phyloP scores from a whole-genome alignment of 2,797 vertebrate species.

The Enteromius paludinosus region DNA sequence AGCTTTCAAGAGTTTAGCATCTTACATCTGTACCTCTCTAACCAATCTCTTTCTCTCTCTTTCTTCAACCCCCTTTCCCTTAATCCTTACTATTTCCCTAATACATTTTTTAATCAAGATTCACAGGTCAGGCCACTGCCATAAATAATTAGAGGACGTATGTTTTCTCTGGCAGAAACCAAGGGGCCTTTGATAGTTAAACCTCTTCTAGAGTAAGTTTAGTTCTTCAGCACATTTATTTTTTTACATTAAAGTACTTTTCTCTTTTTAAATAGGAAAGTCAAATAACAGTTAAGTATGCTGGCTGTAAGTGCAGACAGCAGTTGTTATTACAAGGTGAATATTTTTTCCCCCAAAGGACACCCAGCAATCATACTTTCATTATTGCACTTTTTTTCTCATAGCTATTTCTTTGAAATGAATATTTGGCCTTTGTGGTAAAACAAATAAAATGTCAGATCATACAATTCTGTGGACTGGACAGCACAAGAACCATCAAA shows the following conservation, averaged over 20 bases:
- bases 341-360: background rate
- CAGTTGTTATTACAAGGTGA: constrained; percentile 18
- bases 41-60: constrained; percentile 43
- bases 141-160: constrained; percentile 66
- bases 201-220: constrained; percentile 61
- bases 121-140: constrained; percentile 61
- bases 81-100: constrained; percentile 35
- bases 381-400: constrained; percentile 10
- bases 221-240: constrained; percentile 46
- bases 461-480: background rate
- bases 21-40: constrained; percentile 65
- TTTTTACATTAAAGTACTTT: constrained; percentile 47
- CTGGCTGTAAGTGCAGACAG: constrained; percentile 21
- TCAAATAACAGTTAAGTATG: constrained; percentile 30
- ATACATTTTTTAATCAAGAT: constrained; percentile 54
- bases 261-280: constrained; percentile 3
- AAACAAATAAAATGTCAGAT: background rate
- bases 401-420: constrained; percentile 17
- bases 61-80: constrained; percentile 18
- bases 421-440: background rate
- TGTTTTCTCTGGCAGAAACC: constrained; percentile 52
- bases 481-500: background rate
- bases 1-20: constrained; percentile 66
- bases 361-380: constrained; percentile 21
- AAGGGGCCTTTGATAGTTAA: constrained; percentile 62